phyloP scores from a whole-genome alignment of 2,113 vertebrate genomes.

The Chamaea fasciata region DNA sequence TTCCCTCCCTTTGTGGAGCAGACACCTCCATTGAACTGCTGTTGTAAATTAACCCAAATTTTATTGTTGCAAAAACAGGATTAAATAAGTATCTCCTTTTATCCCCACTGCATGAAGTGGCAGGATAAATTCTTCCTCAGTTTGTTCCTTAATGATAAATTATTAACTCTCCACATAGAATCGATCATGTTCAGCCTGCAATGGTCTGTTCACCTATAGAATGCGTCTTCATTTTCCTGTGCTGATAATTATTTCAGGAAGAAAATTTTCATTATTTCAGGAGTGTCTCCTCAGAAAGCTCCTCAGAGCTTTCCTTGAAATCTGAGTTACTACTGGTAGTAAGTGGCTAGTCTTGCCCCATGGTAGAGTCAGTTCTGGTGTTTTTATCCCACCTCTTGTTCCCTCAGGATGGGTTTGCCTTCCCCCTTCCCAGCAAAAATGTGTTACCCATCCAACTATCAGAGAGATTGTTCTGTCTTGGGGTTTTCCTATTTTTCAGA shows the following conservation, averaged over 20 bases:
- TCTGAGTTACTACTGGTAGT: neutral
- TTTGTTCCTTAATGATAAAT: neutral
- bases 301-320: neutral
- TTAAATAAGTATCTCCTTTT: neutral
- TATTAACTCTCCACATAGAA: neutral
- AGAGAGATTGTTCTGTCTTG: neutral
- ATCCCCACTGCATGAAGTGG: neutral
- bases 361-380: neutral
- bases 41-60: neutral
- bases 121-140: neutral
- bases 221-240: neutral
- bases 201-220: neutral
- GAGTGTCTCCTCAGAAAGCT: no score
- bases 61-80: neutral
- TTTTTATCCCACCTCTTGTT: neutral
- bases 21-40: neutral
- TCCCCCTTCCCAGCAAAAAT: neutral
- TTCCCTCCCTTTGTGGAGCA: neutral
- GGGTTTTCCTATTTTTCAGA: neutral
- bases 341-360: neutral
- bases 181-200: neutral
- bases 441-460: neutral
- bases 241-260: neutral
- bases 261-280: neutral
- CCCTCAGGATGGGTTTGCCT: neutral